A percentile compares a stretch with the other conserved stretches of the same genome.
phyloP scores from a whole-genome alignment of 2,113 vertebrate genomes.

The Anolis sagrei region DNA sequence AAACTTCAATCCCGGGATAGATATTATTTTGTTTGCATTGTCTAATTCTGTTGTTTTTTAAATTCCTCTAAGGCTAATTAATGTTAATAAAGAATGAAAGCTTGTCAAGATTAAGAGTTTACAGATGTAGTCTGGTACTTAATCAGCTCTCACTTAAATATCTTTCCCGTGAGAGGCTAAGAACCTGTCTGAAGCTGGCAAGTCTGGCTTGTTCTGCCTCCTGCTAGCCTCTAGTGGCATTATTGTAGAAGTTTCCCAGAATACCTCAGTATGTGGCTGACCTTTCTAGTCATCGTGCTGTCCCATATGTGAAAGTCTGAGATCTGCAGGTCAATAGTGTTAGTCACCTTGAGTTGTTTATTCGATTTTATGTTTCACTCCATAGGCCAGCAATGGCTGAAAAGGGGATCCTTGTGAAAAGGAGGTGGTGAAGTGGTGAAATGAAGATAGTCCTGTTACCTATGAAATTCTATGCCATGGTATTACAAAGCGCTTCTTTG shows the following conservation, averaged over 20 bases:
- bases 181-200: background rate
- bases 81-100: background rate
- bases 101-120: background rate
- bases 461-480: background rate
- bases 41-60: background rate
- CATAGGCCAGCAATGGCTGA: background rate
- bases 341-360: background rate
- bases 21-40: background rate
- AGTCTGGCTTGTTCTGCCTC: background rate
- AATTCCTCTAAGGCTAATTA: background rate
- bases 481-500: background rate
- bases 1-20: background rate
- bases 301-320: background rate
- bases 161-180: background rate
- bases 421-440: background rate
- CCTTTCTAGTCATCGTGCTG: background rate
- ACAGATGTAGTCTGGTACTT: background rate
- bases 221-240: background rate
- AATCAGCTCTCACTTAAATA: background rate
- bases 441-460: background rate
- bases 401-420: background rate
- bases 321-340: background rate
- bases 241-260: too few species aligned
- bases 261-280: background rate
- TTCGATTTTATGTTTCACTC: background rate